Evolutionary conservation across 2,113 vertebrate genomes (phyloP), one percentile per base, ranked within the genome.

Genomic region (Anoplopoma fimbria): DNA sequence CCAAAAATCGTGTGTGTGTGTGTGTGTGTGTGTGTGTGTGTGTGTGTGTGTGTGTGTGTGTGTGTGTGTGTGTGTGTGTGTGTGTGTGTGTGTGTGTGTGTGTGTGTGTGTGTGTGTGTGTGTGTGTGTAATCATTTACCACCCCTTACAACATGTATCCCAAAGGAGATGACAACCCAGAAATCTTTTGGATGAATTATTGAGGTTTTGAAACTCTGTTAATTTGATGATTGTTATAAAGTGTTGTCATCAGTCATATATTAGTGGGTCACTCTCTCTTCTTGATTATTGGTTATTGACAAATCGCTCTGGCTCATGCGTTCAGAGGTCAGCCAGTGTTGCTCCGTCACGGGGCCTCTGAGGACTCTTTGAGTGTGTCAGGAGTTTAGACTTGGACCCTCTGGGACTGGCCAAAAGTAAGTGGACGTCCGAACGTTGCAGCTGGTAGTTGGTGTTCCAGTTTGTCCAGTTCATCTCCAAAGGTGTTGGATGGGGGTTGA

Each of bases 251-350:
- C 74, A 42, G 25, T 55, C 62, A 67, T 75, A 38, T 47, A 36
- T 23, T 9, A 38, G 27, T 9, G n/a, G 9, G 9, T 42, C 49
- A 17, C 4, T 76, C 33, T 65, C 65, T 45, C 9, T 53, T 51
- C 40, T 2, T 45, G 47, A 71, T 61, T 74, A 65, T 60, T 53
- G 63, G n/a, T 49, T 84, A 65, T 75, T 76, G 84, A 84, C 75
- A 85, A 85, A 79, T 74, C 61, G 21, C 75, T 57, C 17, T 33
- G 60, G 57, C 25, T 65, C 12, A 45, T 42, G 62, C 60, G 19
- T 19, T 38, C 31, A 67, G 17, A 19, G 23, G 65, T 65, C 45
- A 21, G 70, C n/a, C 51, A 23, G 1, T 21, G 23, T 21, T 33
- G 9, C 58, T 36, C 15, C 62, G 5, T 51, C 19, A 1, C 4